These are phyloP conservation scores for Armadillidium nasatum DNA, from an alignment of 1,140 invertebrate genomes.

Conservation along the genomic window DNA sequence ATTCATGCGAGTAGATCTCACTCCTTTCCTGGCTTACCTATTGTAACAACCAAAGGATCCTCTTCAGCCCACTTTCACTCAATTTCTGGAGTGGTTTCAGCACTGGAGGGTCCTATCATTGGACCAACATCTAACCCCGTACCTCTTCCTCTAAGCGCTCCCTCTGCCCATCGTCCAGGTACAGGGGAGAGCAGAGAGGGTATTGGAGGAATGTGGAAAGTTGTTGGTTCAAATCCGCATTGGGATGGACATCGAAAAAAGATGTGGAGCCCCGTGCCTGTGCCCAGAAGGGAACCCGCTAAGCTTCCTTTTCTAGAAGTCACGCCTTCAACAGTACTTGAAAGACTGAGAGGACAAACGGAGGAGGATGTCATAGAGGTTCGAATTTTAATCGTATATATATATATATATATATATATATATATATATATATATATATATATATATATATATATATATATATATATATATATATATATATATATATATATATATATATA, in stretches of 20 bases:
- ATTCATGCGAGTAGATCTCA: slow-evolving; percentile 21
- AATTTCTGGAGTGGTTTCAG: not conserved
- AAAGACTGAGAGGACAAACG: slow-evolving; percentile 28
- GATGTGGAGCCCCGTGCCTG: slow-evolving; percentile 39
- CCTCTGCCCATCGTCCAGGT: slow-evolving; percentile 22
- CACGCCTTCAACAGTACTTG: slow-evolving; percentile 33
- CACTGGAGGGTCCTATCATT: not conserved
- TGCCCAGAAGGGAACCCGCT: slow-evolving; percentile 27
- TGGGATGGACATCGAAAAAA: slow-evolving; percentile 36
- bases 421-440: not conserved
- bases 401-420: not conserved
- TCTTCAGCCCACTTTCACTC: not conserved
- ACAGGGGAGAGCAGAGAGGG: not conserved
- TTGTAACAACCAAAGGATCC: not conserved
- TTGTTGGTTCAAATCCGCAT: slow-evolving; percentile 33
- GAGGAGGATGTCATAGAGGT: not conserved
- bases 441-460: not conserved
- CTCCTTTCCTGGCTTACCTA: slow-evolving; percentile 33
- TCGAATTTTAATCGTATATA: not conserved
- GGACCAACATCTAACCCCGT: slow-evolving; percentile 19
- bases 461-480: not conserved
- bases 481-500: not conserved
- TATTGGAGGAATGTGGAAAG: slow-evolving; percentile 34
- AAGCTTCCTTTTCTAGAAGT: slow-evolving; percentile 40
- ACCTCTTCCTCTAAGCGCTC: slow-evolving; percentile 9